These are phyloP conservation scores for Sebastes dallii DNA, from an alignment of 2,797 vertebrate species.

Conservation along the genomic window DNA sequence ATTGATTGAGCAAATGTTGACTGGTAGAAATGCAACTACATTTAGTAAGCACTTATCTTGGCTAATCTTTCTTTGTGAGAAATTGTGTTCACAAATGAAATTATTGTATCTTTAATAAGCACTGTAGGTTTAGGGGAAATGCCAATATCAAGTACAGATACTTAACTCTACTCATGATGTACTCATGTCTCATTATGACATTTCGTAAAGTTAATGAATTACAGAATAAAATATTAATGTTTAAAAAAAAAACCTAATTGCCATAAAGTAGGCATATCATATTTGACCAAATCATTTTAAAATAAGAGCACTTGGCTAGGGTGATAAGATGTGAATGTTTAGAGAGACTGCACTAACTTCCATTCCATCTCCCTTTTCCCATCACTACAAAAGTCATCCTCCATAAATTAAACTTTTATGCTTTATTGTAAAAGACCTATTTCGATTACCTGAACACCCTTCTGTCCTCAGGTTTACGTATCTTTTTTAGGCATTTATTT, in stretches of 20 bases:
- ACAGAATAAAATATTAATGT: background rate
- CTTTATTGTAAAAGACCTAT: background rate
- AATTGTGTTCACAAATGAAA: background rate
- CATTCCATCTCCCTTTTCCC: background rate
- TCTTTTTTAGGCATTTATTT: background rate
- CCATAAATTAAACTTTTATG: background rate
- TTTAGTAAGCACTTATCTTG: background rate
- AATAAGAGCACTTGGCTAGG: background rate
- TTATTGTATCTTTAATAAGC: background rate
- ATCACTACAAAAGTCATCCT: background rate
- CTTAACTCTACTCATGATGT: background rate
- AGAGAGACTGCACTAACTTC: background rate
- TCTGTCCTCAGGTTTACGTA: too few relatives aligned
- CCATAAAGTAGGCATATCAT: background rate
- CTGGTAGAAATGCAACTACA: background rate
- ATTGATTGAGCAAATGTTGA: slow-evolving; percentile 12
- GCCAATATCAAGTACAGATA: background rate
- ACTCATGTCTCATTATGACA: background rate
- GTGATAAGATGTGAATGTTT: background rate
- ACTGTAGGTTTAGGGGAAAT: background rate
- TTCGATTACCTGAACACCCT: background rate
- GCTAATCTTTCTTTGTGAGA: background rate
- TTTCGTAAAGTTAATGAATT: background rate
- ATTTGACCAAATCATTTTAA: background rate
- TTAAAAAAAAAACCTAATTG: background rate